Base-by-base conservation (phyloP, 1,140 invertebrate genomes). In the Drosophila tani region DNA sequence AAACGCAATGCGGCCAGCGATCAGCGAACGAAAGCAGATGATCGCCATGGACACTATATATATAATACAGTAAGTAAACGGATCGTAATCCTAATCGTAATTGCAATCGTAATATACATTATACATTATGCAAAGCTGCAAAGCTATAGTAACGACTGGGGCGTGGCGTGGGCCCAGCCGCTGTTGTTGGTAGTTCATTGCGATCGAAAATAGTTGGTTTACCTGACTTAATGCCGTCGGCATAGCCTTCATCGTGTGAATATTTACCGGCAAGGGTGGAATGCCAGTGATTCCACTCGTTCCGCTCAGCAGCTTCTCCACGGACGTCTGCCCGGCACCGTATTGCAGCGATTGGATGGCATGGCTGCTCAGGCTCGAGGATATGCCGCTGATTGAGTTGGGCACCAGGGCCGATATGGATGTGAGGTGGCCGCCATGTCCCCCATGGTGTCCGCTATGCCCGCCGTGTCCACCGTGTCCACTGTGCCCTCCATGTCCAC, bases 211-310 rank as follows among this genome's bases (percentile, higher is more conserved):
- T 92, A 92, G 82, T 81, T 87, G 77, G 84, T 92, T 92, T 92
- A 92, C 91, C 91, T 92, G 91, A 92, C 91, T 92, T 92, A 92
- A 92, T 92, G 91, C 91, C 88, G 91, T 77, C 69, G 91, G 91
- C 91, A 92, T 92, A 81, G 91, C 88, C 91, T 92, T 92, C 91
- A 92, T 92, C 91, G 91, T 92, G 81, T 92, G 91, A 91, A 92
- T 92, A 92, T 92, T 92, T 92, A 92, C 91, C 91, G 91, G 91
- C 91, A 92, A 79, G 76, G 91, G 80, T 92, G 91, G 91, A 90
- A 92, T 92, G 87, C 91, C 91, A 90, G 91, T 77, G 66, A 92
- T 90, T 90, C 91, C 91, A 91, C 91, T 90, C 63, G 91, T 91
- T 86, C 91, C 91, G 70, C 91, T 90, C 59, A 92, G 70, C 66